Evolutionary conservation across 2,888 invertebrate species (phyloP).

Genomic region (Panzeria rudis): DNA sequence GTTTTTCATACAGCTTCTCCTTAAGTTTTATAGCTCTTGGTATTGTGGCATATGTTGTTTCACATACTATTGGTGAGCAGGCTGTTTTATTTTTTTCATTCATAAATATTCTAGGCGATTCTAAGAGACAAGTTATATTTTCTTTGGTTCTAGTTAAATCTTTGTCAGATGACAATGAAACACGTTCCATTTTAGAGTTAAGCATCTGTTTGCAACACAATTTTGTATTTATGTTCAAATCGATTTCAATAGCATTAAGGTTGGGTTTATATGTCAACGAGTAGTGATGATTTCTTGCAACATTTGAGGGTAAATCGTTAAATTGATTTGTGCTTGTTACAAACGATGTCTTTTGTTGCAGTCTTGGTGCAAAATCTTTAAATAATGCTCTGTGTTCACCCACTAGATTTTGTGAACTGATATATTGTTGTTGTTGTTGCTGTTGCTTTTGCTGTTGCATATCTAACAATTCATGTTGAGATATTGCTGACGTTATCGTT

Average conservation of each 20-base stretch:
- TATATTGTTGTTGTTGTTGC: neutral
- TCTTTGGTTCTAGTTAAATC: conserved; percentile 82
- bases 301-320: conserved; percentile 60
- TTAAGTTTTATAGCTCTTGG: conserved; percentile 54
- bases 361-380: conserved; percentile 25
- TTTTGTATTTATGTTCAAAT: conserved; percentile 64
- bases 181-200: conserved; percentile 77
- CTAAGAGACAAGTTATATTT: conserved; percentile 42
- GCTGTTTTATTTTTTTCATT: conserved; percentile 38
- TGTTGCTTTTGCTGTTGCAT: neutral
- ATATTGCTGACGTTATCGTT: conserved; percentile 67
- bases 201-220: conserved; percentile 66
- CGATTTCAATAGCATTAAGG: conserved; percentile 62
- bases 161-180: conserved; percentile 83
- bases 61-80: conserved; percentile 21
- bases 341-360: conserved; percentile 26
- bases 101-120: conserved; percentile 52
- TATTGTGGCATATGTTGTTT: conserved; percentile 55
- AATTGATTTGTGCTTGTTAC: conserved; percentile 65
- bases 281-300: conserved; percentile 45
- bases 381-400: conserved; percentile 4
- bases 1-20: neutral
- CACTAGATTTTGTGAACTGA: neutral
- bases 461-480: conserved; percentile 39
- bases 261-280: conserved; percentile 57